These are phyloP conservation scores for Acestrorhynchus altus DNA, from an alignment of 2,797 vertebrate species.

Conservation along the genomic window DNA sequence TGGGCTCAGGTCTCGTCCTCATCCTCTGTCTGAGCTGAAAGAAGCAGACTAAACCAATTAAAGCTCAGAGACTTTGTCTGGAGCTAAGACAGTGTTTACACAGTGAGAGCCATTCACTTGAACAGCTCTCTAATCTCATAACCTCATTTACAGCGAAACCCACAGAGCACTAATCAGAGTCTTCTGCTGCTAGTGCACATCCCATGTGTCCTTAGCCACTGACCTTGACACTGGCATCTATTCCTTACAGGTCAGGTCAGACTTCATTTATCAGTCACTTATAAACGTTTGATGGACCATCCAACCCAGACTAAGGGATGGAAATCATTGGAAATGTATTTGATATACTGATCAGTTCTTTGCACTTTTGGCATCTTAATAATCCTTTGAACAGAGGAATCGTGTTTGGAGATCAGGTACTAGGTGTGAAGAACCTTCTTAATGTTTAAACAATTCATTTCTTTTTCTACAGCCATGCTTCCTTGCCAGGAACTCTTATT, in stretches of 20 bases:
- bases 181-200: neutral
- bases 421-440: no score
- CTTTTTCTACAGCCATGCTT: no score
- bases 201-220: neutral
- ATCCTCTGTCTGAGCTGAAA: constrained; percentile 26
- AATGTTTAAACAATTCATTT: no score
- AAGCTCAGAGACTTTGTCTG: constrained; percentile 11
- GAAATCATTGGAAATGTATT: neutral
- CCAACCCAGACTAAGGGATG: neutral
- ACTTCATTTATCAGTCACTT: neutral
- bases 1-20: neutral
- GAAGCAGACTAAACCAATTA: constrained; percentile 34
- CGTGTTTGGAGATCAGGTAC: neutral
- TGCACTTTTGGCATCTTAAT: no score
- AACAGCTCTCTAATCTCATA: neutral
- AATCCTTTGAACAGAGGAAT: no score
- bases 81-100: neutral
- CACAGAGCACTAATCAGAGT: neutral
- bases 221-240: neutral
- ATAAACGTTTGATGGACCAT: neutral
- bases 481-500: no score
- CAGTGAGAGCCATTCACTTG: constrained; percentile 1
- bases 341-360: neutral
- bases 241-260: neutral
- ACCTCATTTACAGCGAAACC: neutral